Conservation (phyloP, 2,797 vertebrate genomes). For the Protosalanx chinensis region DNA sequence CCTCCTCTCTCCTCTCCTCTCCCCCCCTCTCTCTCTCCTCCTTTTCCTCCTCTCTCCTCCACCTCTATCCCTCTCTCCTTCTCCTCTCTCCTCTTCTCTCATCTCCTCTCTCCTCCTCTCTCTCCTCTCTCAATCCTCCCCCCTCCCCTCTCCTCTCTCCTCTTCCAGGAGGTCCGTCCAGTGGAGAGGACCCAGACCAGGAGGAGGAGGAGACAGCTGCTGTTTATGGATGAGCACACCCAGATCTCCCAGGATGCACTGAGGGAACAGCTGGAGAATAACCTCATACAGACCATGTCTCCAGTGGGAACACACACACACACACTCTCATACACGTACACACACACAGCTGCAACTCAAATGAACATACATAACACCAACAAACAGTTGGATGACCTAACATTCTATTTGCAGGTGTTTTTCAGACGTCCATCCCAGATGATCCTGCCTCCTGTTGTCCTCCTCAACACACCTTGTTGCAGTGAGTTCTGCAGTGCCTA, state of each 20-base stretch:
- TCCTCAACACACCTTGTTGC: constrained; percentile 60
- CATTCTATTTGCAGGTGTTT: constrained; percentile 11
- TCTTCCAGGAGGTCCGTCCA: constrained; percentile 21
- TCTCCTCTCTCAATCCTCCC: too few species aligned
- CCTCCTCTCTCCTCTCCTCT: not conserved
- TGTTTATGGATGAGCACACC: constrained; percentile 67
- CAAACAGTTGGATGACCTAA: too few species aligned
- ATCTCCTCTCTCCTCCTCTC: too few species aligned
- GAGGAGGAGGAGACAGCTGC: constrained; percentile 63
- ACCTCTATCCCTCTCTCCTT: too few species aligned
- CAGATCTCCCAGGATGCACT: constrained; percentile 60
- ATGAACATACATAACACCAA: not conserved
- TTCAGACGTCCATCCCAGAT: constrained; percentile 18
- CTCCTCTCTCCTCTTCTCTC: too few species aligned
- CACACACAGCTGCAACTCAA: not conserved
- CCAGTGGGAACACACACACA: constrained; percentile 21
- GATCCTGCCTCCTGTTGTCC: constrained; percentile 37
- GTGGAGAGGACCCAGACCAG: constrained; percentile 6
- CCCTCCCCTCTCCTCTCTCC: not conserved
- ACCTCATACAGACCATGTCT: constrained; percentile 42
- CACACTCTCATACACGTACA: not conserved
- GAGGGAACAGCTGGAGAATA: constrained; percentile 51
- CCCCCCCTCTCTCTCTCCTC: constrained; percentile 20
- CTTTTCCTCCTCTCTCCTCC: not conserved
- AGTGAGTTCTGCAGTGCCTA: constrained; percentile 55